Evolutionary conservation across 2,888 invertebrate genomes (phyloP).

Genomic region (Drosophila prostipennis): DNA sequence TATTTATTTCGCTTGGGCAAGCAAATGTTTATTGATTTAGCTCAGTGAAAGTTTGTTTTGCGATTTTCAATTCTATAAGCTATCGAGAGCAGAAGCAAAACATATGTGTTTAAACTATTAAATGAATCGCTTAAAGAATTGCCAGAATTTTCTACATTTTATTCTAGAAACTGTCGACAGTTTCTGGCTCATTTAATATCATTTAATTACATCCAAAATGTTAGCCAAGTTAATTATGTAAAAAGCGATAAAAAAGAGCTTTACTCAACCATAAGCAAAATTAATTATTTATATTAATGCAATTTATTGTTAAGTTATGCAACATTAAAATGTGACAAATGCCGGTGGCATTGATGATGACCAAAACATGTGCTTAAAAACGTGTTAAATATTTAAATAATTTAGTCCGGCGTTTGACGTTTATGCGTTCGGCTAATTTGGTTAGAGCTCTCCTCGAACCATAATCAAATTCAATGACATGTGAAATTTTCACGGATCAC

Average conservation of each 20-base stretch:
- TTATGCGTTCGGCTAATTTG: slow-evolving; percentile 34
- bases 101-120: background rate
- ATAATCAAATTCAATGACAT: slow-evolving; percentile 66
- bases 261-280: background rate
- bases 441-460: background rate
- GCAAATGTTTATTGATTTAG: slow-evolving; percentile 41
- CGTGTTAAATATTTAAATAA: slow-evolving; percentile 21
- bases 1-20: slow-evolving; percentile 27
- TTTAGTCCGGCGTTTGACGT: slow-evolving; percentile 14
- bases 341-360: background rate
- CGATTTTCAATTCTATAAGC: slow-evolving; percentile 26
- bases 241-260: background rate
- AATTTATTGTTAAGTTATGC: slow-evolving; percentile 15
- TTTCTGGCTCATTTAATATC: too few relatives aligned
- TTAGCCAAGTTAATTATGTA: background rate
- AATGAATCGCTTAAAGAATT: background rate
- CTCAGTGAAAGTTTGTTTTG: slow-evolving; percentile 20
- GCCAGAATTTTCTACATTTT: background rate
- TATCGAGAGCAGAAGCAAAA: background rate
- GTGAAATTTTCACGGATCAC: slow-evolving; percentile 72
- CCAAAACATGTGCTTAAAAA: slow-evolving; percentile 14
- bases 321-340: slow-evolving; percentile 11
- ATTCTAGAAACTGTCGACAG: too few relatives aligned
- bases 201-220: slow-evolving; percentile 5
- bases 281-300: slow-evolving; percentile 32